Evolutionary conservation across 2,888 invertebrate species (phyloP).

Genomic region (Allolobophora icterica): DNA sequence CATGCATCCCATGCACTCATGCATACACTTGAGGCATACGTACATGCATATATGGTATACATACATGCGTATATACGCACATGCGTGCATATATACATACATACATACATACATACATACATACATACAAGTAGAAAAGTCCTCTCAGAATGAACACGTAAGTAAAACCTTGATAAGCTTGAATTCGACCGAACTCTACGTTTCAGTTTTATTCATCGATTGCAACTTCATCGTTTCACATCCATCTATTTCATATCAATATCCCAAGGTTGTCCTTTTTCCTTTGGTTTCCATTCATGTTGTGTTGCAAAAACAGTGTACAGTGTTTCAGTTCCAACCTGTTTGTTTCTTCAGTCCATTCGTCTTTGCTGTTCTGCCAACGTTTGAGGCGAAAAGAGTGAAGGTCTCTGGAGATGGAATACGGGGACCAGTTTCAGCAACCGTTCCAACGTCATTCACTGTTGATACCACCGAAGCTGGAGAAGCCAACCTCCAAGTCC

Average conservation of each 20-base stretch:
- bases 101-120: too few relatives aligned
- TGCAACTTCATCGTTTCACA: neutral
- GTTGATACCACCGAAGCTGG: slow-evolving; percentile 35
- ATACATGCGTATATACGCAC: too few relatives aligned
- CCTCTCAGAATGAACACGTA: too few relatives aligned
- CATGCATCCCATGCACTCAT: too few relatives aligned
- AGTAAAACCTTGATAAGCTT: too few relatives aligned
- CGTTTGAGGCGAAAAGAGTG: slow-evolving; percentile 32
- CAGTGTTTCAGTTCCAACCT: too few relatives aligned
- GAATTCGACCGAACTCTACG: neutral
- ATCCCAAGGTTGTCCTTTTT: neutral
- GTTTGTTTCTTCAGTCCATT: neutral
- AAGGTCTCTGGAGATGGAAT: slow-evolving; percentile 29
- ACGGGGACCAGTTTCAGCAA: neutral
- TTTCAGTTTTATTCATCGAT: neutral
- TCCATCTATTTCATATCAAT: neutral
- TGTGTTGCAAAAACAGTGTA: neutral
- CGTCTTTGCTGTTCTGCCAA: slow-evolving; percentile 20
- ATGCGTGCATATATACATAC: too few relatives aligned
- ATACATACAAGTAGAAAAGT: too few relatives aligned
- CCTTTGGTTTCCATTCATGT: neutral
- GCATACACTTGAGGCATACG: too few relatives aligned
- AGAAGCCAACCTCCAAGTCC: slow-evolving; percentile 31
- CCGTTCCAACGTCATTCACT: slow-evolving; percentile 18
- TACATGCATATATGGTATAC: too few relatives aligned